Conservation (phyloP, 2,888 invertebrate genomes). For the Scaptomyza caliginosa region DNA sequence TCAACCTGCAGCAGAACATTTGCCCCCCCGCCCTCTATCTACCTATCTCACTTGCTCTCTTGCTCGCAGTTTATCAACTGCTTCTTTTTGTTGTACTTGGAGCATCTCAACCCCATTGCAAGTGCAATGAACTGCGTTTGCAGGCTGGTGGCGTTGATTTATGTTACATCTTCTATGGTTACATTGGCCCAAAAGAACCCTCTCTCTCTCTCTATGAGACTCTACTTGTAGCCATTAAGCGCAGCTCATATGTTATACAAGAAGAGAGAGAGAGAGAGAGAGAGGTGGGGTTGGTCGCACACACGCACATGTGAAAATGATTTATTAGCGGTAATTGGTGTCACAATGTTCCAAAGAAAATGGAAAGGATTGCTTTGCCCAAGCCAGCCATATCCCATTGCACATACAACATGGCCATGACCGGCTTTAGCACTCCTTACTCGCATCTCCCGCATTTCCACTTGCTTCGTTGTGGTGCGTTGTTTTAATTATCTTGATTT, state of each 20-base stretch:
- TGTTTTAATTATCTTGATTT: slow-evolving; percentile 80
- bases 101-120: slow-evolving; percentile 48
- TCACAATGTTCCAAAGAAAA: slow-evolving; percentile 76
- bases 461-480: slow-evolving; percentile 22
- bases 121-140: slow-evolving; percentile 76
- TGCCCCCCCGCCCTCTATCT: background rate
- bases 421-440: slow-evolving; percentile 9
- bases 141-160: slow-evolving; percentile 79
- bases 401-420: slow-evolving; percentile 18
- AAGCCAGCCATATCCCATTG: slow-evolving; percentile 22
- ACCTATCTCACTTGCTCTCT: background rate
- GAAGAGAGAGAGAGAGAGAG: background rate
- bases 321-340: slow-evolving; percentile 82
- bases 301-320: slow-evolving; percentile 70
- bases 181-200: slow-evolving; percentile 51
- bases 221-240: slow-evolving; percentile 66
- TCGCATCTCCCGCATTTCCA: slow-evolving; percentile 29
- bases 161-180: slow-evolving; percentile 79
- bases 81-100: slow-evolving; percentile 8
- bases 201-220: background rate
- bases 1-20: slow-evolving; percentile 63
- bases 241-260: slow-evolving; percentile 68
- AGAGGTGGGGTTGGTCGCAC: background rate
- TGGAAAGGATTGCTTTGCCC: slow-evolving; percentile 69
- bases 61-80: slow-evolving; percentile 4